Percentiles rank a stretch among this genome's conserved stretches.
These are phyloP conservation scores for Cynopterus sphinx DNA, from an alignment of 2,797 vertebrate genomes.

Conservation along the genomic window DNA sequence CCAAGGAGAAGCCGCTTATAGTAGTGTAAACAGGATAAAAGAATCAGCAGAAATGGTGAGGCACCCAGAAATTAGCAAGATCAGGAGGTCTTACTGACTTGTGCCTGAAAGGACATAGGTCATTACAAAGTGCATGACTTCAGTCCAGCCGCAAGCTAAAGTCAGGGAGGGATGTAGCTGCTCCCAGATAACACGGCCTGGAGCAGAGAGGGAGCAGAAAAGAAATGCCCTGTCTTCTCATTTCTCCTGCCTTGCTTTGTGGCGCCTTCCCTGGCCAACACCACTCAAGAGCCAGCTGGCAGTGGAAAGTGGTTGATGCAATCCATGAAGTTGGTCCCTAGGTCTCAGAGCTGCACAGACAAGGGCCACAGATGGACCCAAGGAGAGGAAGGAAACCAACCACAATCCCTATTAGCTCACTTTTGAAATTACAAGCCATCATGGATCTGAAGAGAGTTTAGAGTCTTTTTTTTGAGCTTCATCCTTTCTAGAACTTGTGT, in stretches of 20 bases:
- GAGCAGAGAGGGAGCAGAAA: background rate
- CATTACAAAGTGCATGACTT: background rate
- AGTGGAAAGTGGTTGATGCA: background rate
- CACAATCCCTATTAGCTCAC: fast-evolving
- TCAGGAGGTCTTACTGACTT: fast-evolving
- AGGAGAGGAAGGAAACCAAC: background rate
- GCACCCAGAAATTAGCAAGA: background rate
- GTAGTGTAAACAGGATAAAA: background rate
- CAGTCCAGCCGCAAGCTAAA: background rate
- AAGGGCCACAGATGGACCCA: background rate
- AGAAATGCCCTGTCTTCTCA: background rate
- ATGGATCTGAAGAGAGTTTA: background rate
- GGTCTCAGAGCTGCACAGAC: background rate
- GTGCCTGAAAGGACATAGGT: background rate
- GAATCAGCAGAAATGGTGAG: background rate
- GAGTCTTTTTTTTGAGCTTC: background rate
- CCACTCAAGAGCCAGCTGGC: background rate
- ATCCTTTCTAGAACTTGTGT: background rate
- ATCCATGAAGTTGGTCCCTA: too few species aligned
- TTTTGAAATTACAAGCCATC: background rate
- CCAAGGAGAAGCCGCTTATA: background rate
- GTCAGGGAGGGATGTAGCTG: background rate
- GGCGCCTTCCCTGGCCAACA: background rate
- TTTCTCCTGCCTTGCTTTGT: background rate
- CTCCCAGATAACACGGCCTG: background rate